Conservation (phyloP, 2,797 vertebrate species). For the Macropodus opercularis region DNA sequence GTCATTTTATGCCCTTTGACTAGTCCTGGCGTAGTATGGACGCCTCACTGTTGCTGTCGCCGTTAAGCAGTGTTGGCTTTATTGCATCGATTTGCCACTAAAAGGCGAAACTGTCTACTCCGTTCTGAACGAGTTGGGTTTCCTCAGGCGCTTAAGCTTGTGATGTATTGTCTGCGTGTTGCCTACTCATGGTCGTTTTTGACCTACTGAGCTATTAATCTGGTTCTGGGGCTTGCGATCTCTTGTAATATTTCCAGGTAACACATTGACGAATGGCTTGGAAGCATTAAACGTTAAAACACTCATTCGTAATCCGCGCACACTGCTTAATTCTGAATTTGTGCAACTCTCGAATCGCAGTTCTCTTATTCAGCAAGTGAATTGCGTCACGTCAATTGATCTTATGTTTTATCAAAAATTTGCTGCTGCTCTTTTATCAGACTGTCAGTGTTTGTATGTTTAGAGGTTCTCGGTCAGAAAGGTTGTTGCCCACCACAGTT, state of each 20-base stretch:
- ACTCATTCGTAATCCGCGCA: no score
- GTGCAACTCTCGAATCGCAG: no score
- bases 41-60: background rate
- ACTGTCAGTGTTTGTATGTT: no score
- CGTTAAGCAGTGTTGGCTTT: background rate
- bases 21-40: background rate
- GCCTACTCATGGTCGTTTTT: background rate
- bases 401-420: no score
- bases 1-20: background rate
- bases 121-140: background rate
- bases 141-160: background rate
- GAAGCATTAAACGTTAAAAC: background rate
- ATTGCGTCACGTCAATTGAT: no score
- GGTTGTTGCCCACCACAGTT: no score
- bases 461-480: no score
- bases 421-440: no score
- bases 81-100: constrained; percentile 10
- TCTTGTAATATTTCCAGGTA: constrained; percentile 10
- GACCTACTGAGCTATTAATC: constrained; percentile 42
- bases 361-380: no score
- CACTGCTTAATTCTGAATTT: no score
- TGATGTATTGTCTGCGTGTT: background rate
- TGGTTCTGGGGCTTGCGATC: constrained; percentile 5
- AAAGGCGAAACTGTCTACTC: constrained; percentile 1
- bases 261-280: background rate